phyloP scores from a whole-genome alignment of 2,888 invertebrate species.

The Caenorhabditis japonica region DNA sequence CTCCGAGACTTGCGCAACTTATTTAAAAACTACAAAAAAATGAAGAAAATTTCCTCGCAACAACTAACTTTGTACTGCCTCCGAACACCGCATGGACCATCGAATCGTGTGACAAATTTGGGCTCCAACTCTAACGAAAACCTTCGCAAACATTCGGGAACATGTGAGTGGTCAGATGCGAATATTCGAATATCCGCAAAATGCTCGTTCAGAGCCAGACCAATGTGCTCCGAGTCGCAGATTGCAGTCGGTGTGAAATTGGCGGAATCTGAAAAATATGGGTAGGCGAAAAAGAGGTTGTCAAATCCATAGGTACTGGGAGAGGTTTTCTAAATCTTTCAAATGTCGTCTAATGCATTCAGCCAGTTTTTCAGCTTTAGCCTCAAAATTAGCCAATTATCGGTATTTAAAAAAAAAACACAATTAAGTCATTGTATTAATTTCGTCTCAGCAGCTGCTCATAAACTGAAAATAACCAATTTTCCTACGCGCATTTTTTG shows the following conservation, averaged over 20 bases:
- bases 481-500: no score
- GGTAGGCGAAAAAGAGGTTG: background rate
- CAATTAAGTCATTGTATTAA: no score
- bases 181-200: slow-evolving; percentile 36
- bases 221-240: slow-evolving; percentile 28
- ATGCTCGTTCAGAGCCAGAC: slow-evolving; percentile 31
- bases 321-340: no score
- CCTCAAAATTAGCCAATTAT: no score
- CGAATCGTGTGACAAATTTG: slow-evolving; percentile 22
- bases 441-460: no score
- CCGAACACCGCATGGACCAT: slow-evolving; percentile 46
- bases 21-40: no score
- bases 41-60: no score
- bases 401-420: no score
- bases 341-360: no score
- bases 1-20: no score
- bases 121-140: slow-evolving; percentile 31
- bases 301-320: background rate
- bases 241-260: slow-evolving; percentile 42
- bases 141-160: slow-evolving; percentile 16
- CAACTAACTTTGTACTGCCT: slow-evolving; percentile 35
- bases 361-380: no score
- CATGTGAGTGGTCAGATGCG: slow-evolving; percentile 11
- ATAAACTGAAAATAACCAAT: no score
- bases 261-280: slow-evolving; percentile 12